A percentile compares a stretch with the other conserved stretches of the same genome.
Evolutionary conservation across 2,888 invertebrate genomes (phyloP).

Genomic region (Agrotis puta): DNA sequence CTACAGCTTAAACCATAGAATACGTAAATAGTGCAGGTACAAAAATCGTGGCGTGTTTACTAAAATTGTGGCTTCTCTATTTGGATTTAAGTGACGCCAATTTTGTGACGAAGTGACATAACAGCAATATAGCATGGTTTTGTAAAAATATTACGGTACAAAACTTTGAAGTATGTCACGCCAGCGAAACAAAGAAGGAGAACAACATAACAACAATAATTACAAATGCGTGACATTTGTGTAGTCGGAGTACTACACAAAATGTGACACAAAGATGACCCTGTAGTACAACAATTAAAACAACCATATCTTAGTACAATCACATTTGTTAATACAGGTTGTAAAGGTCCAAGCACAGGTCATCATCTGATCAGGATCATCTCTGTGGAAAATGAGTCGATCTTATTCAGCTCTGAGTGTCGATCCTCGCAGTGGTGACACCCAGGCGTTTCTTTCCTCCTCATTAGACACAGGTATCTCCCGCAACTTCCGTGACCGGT

Average conservation of each 20-base stretch:
- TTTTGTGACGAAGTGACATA: background rate
- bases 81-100: conserved; percentile 5
- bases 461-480: too few relatives aligned
- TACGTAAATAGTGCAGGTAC: conserved; percentile 18
- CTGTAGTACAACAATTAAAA: conserved; percentile 1
- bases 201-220: background rate
- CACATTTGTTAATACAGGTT: background rate
- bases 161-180: background rate
- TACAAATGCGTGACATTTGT: conserved; percentile 4
- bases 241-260: too few relatives aligned
- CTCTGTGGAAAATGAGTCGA: conserved; percentile 1
- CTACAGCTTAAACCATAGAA: conserved; percentile 14
- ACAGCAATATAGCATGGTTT: background rate
- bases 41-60: conserved; percentile 12
- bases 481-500: too few relatives aligned
- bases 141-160: background rate
- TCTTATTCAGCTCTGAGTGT: too few relatives aligned
- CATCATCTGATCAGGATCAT: too few relatives aligned
- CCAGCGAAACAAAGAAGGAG: background rate
- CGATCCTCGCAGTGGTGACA: too few relatives aligned
- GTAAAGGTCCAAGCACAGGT: background rate
- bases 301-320: background rate
- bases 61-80: conserved; percentile 6
- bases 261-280: background rate
- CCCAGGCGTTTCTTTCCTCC: too few relatives aligned